These are phyloP conservation scores for Anthopleura sola DNA, from an alignment of 64 coral and sea anemone species.

Conservation along the genomic window DNA sequence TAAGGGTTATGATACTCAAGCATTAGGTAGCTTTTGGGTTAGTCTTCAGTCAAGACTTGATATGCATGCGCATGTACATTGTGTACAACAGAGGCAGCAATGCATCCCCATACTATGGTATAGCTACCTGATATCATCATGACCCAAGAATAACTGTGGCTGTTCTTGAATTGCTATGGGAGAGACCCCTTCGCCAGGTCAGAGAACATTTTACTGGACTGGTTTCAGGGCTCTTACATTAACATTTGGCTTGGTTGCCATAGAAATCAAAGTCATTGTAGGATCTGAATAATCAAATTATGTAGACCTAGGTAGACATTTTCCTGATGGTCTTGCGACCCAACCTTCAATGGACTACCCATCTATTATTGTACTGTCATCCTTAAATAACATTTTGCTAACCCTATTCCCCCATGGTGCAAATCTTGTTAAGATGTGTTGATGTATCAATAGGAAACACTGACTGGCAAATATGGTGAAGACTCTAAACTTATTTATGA, in stretches of 20 bases:
- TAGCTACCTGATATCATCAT: conserved; percentile 52
- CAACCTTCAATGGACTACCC: too few relatives aligned
- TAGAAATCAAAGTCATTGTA: too few relatives aligned
- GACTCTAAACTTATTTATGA: conserved; percentile 99
- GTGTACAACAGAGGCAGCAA: conserved; percentile 13
- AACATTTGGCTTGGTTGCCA: neutral
- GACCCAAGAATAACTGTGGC: conserved; percentile 62
- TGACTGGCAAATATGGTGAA: conserved; percentile 99
- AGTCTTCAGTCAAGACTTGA: neutral
- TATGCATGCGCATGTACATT: conserved; percentile 7
- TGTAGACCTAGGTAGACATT: too few relatives aligned
- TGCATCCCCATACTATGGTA: conserved; percentile 31
- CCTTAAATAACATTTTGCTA: neutral
- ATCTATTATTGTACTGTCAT: too few relatives aligned
- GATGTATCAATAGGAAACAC: conserved; percentile 68
- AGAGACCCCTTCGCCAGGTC: conserved; percentile 86
- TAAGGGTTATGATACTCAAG: neutral
- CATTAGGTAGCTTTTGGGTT: conserved; percentile 26
- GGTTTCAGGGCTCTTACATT: conserved; percentile 74
- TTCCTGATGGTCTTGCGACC: too few relatives aligned
- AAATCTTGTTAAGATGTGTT: neutral
- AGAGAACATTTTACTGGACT: conserved; percentile 65
- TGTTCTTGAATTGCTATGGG: conserved; percentile 26
- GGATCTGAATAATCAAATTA: too few relatives aligned
- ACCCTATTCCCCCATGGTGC: neutral